phyloP scores from a whole-genome alignment of 2,888 invertebrate genomes.

The Imbricaverruca yamaguchii region DNA sequence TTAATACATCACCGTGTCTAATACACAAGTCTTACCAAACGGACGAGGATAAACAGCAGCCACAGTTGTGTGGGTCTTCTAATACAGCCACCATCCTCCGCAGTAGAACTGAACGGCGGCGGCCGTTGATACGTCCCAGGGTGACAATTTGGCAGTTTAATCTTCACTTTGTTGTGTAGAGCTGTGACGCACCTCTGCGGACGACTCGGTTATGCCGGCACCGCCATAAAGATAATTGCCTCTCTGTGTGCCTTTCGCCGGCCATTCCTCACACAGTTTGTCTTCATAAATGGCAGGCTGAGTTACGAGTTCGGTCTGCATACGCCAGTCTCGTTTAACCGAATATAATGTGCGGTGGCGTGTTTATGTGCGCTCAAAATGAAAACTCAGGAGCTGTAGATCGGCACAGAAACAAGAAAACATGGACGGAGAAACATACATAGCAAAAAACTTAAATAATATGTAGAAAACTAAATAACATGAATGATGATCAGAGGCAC shows the following conservation, averaged over 20 bases:
- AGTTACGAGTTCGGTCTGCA: background rate
- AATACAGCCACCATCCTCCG: background rate
- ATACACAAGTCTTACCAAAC: no score
- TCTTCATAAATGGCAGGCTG: slow-evolving; percentile 14
- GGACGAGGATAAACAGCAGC: no score
- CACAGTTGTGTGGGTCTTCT: no score
- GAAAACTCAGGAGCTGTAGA: no score
- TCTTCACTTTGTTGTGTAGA: background rate
- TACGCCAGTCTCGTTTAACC: background rate
- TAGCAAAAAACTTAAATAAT: no score
- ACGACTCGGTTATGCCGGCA: background rate
- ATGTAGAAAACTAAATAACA: no score
- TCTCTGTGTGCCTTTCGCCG: background rate
- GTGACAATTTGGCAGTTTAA: background rate
- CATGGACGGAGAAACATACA: no score
- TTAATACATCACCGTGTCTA: no score
- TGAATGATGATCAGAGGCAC: no score
- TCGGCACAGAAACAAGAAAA: no score
- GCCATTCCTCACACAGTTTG: background rate
- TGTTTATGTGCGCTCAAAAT: background rate
- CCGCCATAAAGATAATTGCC: slow-evolving; percentile 17
- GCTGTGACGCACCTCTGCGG: background rate
- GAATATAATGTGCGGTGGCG: background rate
- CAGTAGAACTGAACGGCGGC: no score
- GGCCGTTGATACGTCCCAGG: background rate